Percentiles rank a stretch among this genome's conserved stretches.
Conservation (phyloP, 2,113 vertebrate species). For the Clinocottus analis region DNA sequence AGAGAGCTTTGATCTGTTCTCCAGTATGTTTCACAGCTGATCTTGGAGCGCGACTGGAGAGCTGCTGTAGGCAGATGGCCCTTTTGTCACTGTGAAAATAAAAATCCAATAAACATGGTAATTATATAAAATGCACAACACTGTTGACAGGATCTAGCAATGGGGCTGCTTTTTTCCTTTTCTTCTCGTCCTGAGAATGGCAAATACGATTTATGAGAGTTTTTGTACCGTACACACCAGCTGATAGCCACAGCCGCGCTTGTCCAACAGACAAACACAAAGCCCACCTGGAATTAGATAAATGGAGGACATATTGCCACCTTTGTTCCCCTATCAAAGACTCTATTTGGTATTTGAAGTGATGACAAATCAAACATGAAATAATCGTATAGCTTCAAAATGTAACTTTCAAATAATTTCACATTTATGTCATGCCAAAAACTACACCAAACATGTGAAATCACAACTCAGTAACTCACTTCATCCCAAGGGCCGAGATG, state of each 20-base stretch:
- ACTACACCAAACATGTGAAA: conserved; percentile 1
- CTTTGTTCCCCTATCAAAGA: not conserved
- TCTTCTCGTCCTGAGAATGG: conserved; percentile 72
- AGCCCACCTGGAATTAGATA: conserved; percentile 28
- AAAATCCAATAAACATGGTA: conserved; percentile 90
- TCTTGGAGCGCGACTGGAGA: conserved; percentile 70
- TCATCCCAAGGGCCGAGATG: conserved; percentile 25
- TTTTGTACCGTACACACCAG: conserved; percentile 39
- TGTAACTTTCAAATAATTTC: not conserved
- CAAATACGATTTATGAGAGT: conserved; percentile 71
- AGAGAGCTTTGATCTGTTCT: conserved; percentile 70
- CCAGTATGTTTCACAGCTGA: conserved; percentile 75
- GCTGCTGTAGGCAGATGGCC: conserved; percentile 82
- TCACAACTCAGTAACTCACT: not conserved
- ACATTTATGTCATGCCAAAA: conserved; percentile 1
- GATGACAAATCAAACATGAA: not conserved
- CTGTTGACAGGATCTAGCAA: conserved; percentile 68
- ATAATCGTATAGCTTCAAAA: not conserved
- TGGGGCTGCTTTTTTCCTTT: conserved; percentile 57
- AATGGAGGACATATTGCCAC: not conserved
- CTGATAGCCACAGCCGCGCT: conserved; percentile 39
- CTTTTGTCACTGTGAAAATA: conserved; percentile 84
- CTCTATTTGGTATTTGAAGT: not conserved
- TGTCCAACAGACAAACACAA: conserved; percentile 15
- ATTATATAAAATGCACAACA: conserved; percentile 82